Evolutionary conservation across 1,140 invertebrate genomes (phyloP).

Genomic region (Drosophila saltans): DNA sequence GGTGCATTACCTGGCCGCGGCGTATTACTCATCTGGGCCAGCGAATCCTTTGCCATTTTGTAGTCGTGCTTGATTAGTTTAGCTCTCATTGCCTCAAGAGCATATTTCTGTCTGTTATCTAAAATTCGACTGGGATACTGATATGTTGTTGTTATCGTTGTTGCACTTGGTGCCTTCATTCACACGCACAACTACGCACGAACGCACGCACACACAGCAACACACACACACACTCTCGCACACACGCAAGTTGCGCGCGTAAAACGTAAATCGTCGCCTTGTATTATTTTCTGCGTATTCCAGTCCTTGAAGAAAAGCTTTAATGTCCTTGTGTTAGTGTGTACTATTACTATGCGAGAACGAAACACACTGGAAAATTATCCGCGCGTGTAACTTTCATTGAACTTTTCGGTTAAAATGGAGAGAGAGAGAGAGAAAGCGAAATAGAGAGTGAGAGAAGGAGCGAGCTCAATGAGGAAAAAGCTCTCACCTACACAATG

Average conservation of each 20-base stretch:
- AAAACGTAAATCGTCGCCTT: conserved; percentile 72
- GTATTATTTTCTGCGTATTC: conserved; percentile 59
- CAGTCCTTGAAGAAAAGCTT: conserved; percentile 75
- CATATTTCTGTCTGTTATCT: conserved; percentile 40
- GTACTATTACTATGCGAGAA: conserved; percentile 57
- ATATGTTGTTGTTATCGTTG: conserved; percentile 42
- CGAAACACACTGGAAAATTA: conserved; percentile 62
- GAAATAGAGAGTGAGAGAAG: conserved; percentile 25
- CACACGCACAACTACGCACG: conserved; percentile 45
- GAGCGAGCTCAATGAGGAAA: conserved; percentile 24
- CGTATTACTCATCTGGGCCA: conserved; percentile 27
- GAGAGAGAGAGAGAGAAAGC: conserved; percentile 14
- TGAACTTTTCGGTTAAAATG: conserved; percentile 49
- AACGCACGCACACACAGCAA: conserved; percentile 18
- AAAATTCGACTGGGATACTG: conserved; percentile 29
- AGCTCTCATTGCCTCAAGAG: conserved; percentile 56
- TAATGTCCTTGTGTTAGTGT: conserved; percentile 71
- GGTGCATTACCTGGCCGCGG: conserved; percentile 38
- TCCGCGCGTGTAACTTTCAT: conserved; percentile 70
- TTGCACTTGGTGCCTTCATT: conserved; percentile 71
- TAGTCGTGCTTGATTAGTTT: conserved; percentile 34
- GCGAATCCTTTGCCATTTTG: conserved; percentile 50
- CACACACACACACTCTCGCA: conserved; percentile 32
- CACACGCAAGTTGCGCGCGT: conserved; percentile 73
- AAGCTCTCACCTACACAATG: conserved; percentile 57